Conservation (phyloP, 2,113 vertebrate species). For the Machaerirhynchus nigripectus region DNA sequence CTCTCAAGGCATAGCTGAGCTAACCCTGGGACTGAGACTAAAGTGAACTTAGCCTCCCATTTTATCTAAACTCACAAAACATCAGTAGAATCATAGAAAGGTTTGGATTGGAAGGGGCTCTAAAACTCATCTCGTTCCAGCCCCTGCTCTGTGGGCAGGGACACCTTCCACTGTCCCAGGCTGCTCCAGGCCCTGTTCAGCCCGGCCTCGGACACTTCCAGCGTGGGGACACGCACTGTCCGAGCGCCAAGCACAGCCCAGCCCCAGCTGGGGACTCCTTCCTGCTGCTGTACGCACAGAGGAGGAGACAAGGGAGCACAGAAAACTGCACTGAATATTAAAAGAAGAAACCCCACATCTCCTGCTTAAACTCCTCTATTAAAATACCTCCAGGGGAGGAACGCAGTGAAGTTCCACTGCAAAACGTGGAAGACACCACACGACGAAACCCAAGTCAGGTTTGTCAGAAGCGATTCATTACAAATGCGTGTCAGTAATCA, state of each 20-base stretch:
- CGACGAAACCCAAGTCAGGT: neutral
- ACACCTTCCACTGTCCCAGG: neutral
- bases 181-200: neutral
- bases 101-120: neutral
- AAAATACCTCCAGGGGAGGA: neutral
- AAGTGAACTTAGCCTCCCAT: neutral
- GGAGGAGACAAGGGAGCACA: neutral
- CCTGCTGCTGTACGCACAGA: neutral
- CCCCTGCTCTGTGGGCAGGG: neutral
- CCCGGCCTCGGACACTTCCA: neutral
- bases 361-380: neutral
- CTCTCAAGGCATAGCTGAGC: neutral
- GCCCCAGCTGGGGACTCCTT: no score
- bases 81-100: accelerated
- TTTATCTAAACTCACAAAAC: neutral
- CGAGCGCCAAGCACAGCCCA: neutral
- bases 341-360: accelerated
- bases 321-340: neutral
- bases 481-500: neutral
- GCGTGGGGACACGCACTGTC: accelerated
- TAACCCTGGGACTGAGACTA: neutral
- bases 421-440: neutral
- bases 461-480: neutral
- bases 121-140: accelerated
- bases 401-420: neutral